Evolutionary conservation across 1,140 invertebrate species (phyloP).

Genomic region (Metaphire vulgaris): DNA sequence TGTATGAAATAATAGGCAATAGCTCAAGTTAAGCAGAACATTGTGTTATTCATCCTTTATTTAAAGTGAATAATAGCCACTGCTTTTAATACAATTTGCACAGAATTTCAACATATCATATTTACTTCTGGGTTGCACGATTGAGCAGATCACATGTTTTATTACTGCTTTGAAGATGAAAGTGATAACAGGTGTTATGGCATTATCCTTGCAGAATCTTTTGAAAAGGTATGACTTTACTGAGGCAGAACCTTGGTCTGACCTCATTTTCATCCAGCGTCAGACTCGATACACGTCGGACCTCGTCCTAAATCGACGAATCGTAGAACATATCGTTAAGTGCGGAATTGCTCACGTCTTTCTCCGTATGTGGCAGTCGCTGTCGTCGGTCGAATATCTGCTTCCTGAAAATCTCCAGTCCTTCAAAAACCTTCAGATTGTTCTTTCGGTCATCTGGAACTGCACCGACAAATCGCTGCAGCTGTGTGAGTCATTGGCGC

Average conservation of each 20-base stretch:
- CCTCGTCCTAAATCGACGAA: constrained; percentile 21
- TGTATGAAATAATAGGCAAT: too few relatives aligned
- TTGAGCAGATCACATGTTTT: too few relatives aligned
- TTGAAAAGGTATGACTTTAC: constrained; percentile 21
- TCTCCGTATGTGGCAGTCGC: constrained; percentile 19
- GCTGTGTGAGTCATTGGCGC: constrained; percentile 24
- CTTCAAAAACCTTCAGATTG: constrained; percentile 28
- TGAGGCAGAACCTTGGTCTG: constrained; percentile 1
- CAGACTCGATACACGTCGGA: constrained; percentile 28
- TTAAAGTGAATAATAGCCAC: too few relatives aligned
- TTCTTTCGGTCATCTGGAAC: constrained; percentile 31
- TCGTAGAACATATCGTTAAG: constrained; percentile 26
- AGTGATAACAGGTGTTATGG: too few relatives aligned
- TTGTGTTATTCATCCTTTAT: too few relatives aligned
- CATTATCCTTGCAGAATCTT: constrained; percentile 14
- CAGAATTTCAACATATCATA: too few relatives aligned
- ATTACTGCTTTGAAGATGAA: too few relatives aligned
- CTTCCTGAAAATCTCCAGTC: constrained; percentile 4
- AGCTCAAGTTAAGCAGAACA: too few relatives aligned
- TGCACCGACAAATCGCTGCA: constrained; percentile 26
- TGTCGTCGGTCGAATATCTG: constrained; percentile 26
- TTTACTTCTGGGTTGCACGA: too few relatives aligned
- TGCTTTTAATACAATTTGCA: too few relatives aligned
- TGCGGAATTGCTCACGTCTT: constrained; percentile 29
- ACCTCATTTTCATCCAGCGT: constrained; percentile 27